Conservation (phyloP, 2,888 invertebrate species). For the Cremastobaeus sp. region DNA sequence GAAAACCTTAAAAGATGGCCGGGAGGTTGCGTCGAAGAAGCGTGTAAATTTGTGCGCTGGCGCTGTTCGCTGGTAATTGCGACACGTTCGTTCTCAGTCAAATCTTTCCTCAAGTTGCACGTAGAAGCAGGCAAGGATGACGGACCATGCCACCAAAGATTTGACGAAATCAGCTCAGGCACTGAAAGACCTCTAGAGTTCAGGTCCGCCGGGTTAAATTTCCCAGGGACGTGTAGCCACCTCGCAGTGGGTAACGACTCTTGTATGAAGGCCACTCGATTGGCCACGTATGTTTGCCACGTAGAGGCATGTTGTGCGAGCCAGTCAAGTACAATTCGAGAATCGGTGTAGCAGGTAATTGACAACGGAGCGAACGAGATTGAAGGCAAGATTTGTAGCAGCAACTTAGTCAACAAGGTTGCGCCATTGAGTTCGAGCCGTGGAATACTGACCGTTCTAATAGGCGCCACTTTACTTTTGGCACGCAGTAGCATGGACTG, state of each 20-base stretch:
- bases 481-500: background rate
- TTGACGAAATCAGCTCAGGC: background rate
- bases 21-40: no score
- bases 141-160: conserved; percentile 1
- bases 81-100: background rate
- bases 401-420: background rate
- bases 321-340: conserved; percentile 4
- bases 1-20: background rate
- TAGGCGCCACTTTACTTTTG: background rate
- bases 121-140: no score
- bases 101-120: no score
- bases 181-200: background rate
- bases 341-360: no score
- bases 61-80: no score
- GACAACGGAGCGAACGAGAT: no score
- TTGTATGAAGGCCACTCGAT: conserved; percentile 13
- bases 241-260: background rate
- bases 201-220: conserved; percentile 1
- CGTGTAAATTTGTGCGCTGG: no score
- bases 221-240: conserved; percentile 1
- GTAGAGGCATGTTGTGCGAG: background rate
- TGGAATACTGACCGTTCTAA: background rate
- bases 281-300: conserved; percentile 4
- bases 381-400: no score
- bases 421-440: background rate